Evolutionary conservation across 2,113 vertebrate genomes (phyloP).

Genomic region (human): DNA sequence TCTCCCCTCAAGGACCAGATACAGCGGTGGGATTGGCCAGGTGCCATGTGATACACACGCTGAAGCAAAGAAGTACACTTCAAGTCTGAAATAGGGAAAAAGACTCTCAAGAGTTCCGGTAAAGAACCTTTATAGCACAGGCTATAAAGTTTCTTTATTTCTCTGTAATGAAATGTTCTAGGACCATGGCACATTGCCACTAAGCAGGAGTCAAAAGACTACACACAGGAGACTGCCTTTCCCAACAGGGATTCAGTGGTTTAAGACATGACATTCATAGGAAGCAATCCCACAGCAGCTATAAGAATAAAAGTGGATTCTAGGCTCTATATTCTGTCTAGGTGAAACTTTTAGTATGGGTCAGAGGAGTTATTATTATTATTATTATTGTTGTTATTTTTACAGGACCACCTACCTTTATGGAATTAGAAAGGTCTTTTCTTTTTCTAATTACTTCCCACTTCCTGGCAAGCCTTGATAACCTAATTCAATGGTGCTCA

Average conservation of each 20-base stretch:
- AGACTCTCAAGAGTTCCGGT: not conserved
- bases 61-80: not conserved
- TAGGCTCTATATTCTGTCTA: not conserved
- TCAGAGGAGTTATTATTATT: not conserved
- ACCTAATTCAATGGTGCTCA: not conserved
- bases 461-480: conserved; percentile 47
- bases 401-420: not conserved
- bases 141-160: not conserved
- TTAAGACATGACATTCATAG: not conserved
- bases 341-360: not conserved
- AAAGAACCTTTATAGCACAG: not conserved
- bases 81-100: not conserved
- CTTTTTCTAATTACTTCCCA: conserved; percentile 36
- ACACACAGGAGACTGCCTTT: not conserved
- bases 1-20: not conserved
- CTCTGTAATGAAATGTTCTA: not conserved
- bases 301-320: not conserved
- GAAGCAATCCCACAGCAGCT: not conserved
- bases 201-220: not conserved
- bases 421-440: conserved; percentile 35
- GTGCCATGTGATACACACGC: not conserved
- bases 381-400: not conserved
- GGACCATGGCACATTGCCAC: not conserved
- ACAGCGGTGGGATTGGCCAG: not conserved
- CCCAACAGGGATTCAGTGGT: not conserved